A percentile compares a stretch with the other conserved stretches of the same genome.
phyloP scores from a whole-genome alignment of 1,140 invertebrate genomes.

The Dryas iulia region DNA sequence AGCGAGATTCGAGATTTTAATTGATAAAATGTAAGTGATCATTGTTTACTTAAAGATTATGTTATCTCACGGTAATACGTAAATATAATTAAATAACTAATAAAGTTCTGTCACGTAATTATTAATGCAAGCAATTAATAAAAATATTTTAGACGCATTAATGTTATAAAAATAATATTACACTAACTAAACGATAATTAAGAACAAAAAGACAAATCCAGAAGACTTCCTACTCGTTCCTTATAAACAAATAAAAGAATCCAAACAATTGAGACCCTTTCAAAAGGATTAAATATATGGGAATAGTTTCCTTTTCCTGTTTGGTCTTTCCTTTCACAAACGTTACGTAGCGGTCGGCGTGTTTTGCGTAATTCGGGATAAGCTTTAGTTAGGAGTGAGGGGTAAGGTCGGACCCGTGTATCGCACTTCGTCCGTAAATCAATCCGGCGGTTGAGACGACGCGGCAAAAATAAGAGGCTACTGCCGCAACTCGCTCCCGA shows the following conservation, averaged over 20 bases:
- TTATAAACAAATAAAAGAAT: background rate
- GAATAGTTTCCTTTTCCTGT: background rate
- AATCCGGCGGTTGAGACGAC: slow-evolving; percentile 59
- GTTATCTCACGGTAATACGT: no score
- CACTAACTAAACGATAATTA: no score
- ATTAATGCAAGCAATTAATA: no score
- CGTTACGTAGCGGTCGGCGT: slow-evolving; percentile 39
- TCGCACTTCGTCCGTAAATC: slow-evolving; percentile 68
- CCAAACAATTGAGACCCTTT: background rate
- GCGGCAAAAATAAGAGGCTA: slow-evolving; percentile 64
- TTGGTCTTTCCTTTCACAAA: background rate
- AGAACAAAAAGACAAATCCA: background rate
- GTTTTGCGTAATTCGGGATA: slow-evolving; percentile 61
- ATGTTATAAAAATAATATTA: no score
- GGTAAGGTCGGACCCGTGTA: slow-evolving; percentile 48
- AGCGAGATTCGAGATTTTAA: no score
- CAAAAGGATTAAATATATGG: background rate
- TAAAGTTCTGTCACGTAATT: no score
- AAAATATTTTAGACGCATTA: no score
- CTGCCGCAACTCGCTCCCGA: slow-evolving; percentile 39
- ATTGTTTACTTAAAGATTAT: no score
- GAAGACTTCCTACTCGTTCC: background rate
- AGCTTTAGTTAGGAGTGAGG: slow-evolving; percentile 61
- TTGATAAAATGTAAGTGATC: no score
- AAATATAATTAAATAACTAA: no score